These are phyloP conservation scores for Globodera ellingtonae DNA, from an alignment of 1,140 invertebrate species.

Conservation along the genomic window DNA sequence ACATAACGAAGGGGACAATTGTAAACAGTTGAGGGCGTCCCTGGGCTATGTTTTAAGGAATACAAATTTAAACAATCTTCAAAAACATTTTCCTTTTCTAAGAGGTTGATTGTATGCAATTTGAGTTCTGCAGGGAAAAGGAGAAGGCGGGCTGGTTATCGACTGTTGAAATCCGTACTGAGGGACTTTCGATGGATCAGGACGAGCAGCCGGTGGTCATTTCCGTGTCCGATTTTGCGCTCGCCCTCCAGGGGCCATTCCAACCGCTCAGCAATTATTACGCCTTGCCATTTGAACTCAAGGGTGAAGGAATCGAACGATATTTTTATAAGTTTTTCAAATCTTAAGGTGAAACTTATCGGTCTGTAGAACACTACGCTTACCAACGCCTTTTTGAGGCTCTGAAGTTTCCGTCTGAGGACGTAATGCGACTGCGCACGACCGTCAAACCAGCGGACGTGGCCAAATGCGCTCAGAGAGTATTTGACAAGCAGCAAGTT, in stretches of 20 bases:
- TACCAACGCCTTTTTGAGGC: slow-evolving; percentile 63
- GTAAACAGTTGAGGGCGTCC: no score
- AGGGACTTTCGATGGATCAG: slow-evolving; percentile 54
- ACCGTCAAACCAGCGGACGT: slow-evolving; percentile 56
- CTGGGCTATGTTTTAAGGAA: no score
- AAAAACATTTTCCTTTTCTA: neutral
- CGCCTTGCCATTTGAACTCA: slow-evolving; percentile 56
- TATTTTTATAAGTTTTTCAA: neutral
- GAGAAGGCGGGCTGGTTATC: slow-evolving; percentile 42
- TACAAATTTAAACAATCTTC: neutral
- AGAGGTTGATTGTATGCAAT: neutral
- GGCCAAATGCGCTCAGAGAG: neutral
- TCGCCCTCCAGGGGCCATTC: slow-evolving; percentile 59
- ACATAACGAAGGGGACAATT: neutral
- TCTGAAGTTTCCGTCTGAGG: slow-evolving; percentile 54
- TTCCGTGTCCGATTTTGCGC: slow-evolving; percentile 53
- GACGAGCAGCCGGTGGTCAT: slow-evolving; percentile 50
- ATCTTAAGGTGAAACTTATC: slow-evolving; percentile 27
- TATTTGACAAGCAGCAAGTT: neutral
- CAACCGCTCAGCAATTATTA: slow-evolving; percentile 63
- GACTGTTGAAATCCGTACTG: slow-evolving; percentile 33
- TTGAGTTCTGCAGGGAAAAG: slow-evolving; percentile 45
- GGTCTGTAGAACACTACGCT: slow-evolving; percentile 64
- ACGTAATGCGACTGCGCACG: slow-evolving; percentile 61
- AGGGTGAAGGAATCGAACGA: slow-evolving; percentile 26